A percentile compares a stretch with the other conserved stretches of the same genome.
Evolutionary conservation across 2,888 invertebrate species (phyloP).

Genomic region (Pseudolycoriella hygida): DNA sequence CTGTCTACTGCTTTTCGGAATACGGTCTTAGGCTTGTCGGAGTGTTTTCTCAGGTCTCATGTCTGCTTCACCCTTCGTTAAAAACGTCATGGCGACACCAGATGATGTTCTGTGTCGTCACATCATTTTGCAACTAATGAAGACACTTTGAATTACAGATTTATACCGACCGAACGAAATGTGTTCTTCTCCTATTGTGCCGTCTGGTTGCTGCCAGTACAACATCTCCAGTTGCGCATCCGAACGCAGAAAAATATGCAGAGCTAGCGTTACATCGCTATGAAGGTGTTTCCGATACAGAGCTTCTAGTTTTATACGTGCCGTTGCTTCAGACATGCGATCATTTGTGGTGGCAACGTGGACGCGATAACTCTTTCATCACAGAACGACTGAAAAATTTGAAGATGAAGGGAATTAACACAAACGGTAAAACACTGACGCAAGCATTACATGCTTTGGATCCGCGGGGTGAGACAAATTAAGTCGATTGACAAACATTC

Average conservation of each 20-base stretch:
- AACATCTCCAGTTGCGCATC: conserved; percentile 34
- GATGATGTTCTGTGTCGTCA: no score
- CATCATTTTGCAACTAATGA: no score
- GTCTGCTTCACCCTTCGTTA: no score
- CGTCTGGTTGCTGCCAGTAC: conserved; percentile 41
- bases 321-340: conserved; percentile 49
- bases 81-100: no score
- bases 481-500: neutral
- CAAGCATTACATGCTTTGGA: conserved; percentile 44
- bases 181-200: conserved; percentile 46
- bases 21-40: no score
- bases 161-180: conserved; percentile 48
- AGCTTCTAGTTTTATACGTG: conserved; percentile 46
- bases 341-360: conserved; percentile 46
- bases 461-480: conserved; percentile 27
- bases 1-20: no score
- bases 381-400: conserved; percentile 42
- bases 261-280: conserved; percentile 48
- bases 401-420: conserved; percentile 46
- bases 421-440: conserved; percentile 36
- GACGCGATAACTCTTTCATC: conserved; percentile 40
- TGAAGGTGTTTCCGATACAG: conserved; percentile 53
- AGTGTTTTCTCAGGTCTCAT: no score
- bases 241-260: conserved; percentile 46
- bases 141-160: conserved; percentile 17